Conservation (phyloP, 2,888 invertebrate genomes). For the Brenthis ino region DNA sequence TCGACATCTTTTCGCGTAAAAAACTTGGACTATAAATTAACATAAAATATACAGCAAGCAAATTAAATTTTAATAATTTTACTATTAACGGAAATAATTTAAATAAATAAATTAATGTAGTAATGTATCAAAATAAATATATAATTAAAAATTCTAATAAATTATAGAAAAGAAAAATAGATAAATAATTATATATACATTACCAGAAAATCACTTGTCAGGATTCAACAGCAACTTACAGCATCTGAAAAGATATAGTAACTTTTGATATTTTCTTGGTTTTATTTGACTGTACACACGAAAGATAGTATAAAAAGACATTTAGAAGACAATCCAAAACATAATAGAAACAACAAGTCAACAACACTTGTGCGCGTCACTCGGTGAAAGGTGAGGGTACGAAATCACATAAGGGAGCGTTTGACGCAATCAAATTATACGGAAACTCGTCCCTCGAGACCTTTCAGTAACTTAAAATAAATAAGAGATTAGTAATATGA, state of each 20-base stretch:
- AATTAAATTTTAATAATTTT: not conserved
- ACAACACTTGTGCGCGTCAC: constrained; percentile 72
- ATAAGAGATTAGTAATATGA: constrained; percentile 34
- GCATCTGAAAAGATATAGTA: constrained; percentile 55
- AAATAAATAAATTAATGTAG: not conserved
- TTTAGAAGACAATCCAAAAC: constrained; percentile 59
- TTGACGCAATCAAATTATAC: constrained; percentile 67
- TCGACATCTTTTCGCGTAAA: constrained; percentile 8
- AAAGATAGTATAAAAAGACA: constrained; percentile 43
- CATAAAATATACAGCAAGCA: not conserved
- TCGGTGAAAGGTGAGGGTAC: constrained; percentile 56
- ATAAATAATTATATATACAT: constrained; percentile 45
- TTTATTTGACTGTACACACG: constrained; percentile 2
- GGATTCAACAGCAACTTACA: constrained; percentile 23
- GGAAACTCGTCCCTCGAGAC: constrained; percentile 44
- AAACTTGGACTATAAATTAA: constrained; percentile 11
- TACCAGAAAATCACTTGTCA: constrained; percentile 46
- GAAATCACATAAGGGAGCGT: constrained; percentile 64
- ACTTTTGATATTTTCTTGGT: constrained; percentile 6
- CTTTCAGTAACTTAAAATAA: constrained; percentile 36
- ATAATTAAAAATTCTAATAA: constrained; percentile 21
- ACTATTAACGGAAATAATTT: not conserved
- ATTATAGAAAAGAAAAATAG: constrained; percentile 14
- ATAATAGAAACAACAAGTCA: constrained; percentile 74
- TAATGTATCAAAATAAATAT: not conserved